A percentile compares a stretch with the other conserved stretches of the same genome.
phyloP scores from a whole-genome alignment of 2,888 invertebrate genomes.

The Coelopa pilipes region DNA sequence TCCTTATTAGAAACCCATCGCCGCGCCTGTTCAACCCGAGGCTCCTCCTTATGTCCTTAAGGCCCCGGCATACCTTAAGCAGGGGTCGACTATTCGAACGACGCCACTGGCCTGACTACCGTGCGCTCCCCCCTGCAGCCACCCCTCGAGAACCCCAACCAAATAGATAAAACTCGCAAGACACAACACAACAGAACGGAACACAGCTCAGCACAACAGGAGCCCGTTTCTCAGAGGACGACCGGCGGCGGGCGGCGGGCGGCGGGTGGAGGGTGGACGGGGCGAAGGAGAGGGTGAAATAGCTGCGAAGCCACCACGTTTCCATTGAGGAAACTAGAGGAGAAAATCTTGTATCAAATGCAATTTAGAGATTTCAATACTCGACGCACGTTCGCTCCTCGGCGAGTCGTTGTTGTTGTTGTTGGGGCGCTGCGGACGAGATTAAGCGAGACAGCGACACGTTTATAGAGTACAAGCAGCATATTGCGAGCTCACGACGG shows the following conservation, averaged over 20 bases:
- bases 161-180: constrained; percentile 18
- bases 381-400: constrained; percentile 25
- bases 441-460: constrained; percentile 28
- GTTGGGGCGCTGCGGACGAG: constrained; percentile 6
- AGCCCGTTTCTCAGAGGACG: neutral
- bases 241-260: neutral
- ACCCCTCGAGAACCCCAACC: neutral
- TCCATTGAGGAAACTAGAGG: neutral
- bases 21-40: no score
- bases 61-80: no score
- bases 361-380: constrained; percentile 28
- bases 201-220: neutral
- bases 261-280: neutral
- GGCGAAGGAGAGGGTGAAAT: neutral
- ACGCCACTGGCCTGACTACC: constrained; percentile 17
- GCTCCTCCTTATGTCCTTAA: no score
- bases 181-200: neutral
- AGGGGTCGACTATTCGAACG: neutral
- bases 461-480: constrained; percentile 28
- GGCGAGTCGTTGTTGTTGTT: neutral
- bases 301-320: constrained; percentile 11
- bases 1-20: no score
- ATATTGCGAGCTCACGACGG: constrained; percentile 1
- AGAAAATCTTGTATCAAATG: constrained; percentile 28
- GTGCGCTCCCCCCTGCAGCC: neutral